A percentile compares a stretch with the other conserved stretches of the same genome.
Conservation (phyloP, 1,140 invertebrate genomes). For the Polyergus mexicanus region DNA sequence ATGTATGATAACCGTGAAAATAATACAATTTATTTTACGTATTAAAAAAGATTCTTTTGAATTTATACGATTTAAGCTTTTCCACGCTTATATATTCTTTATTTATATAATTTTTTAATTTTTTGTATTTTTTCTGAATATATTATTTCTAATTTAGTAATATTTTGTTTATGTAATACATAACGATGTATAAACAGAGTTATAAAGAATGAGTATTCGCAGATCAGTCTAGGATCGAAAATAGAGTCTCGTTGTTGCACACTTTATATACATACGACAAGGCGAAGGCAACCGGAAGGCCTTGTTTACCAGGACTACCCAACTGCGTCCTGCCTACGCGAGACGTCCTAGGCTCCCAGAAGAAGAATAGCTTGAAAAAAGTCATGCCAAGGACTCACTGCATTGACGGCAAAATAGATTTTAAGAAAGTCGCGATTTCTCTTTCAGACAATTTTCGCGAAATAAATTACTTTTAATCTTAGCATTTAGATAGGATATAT, state of each 20-base stretch:
- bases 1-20: no score
- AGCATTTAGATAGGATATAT: not conserved
- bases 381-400: constrained; percentile 55
- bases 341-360: constrained; percentile 41
- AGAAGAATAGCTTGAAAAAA: constrained; percentile 57
- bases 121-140: not conserved
- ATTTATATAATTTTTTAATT: not conserved
- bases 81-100: not conserved
- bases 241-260: constrained; percentile 41
- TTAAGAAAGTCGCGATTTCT: constrained; percentile 23
- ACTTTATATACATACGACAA: constrained; percentile 58
- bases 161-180: no score
- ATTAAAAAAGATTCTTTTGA: not conserved
- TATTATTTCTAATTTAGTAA: not conserved
- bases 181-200: not conserved
- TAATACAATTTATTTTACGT: not conserved
- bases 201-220: not conserved
- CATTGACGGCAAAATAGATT: not conserved
- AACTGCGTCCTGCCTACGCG: constrained; percentile 69
- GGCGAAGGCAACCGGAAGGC: constrained; percentile 72
- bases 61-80: constrained; percentile 20
- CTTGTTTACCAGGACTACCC: constrained; percentile 71
- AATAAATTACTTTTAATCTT: not conserved
- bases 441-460: not conserved
- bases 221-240: constrained; percentile 24